phyloP scores from a whole-genome alignment of 2,797 vertebrate genomes.

The Catharus ustulatus region DNA sequence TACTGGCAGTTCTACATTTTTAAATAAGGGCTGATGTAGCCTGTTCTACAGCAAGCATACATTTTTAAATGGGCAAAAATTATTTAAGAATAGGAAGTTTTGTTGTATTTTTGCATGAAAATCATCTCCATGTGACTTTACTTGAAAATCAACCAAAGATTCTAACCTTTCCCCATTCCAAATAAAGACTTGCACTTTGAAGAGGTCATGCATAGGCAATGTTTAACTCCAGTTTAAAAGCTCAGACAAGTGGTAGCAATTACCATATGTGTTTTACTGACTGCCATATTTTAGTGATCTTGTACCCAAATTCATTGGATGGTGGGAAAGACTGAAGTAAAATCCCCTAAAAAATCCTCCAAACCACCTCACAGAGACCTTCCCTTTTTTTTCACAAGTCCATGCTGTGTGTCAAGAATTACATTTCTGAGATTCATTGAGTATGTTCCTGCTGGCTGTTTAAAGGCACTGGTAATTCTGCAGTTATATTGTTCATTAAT shows the following conservation, averaged over 20 bases:
- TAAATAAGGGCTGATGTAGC: neutral
- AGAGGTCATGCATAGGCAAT: neutral
- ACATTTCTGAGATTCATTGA: neutral
- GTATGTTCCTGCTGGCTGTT: neutral
- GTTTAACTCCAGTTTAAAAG: neutral
- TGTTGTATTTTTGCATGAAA: neutral
- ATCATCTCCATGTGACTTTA: neutral
- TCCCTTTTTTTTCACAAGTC: neutral
- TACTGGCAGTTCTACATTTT: neutral
- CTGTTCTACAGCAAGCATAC: neutral
- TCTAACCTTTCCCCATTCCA: neutral
- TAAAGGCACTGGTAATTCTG: neutral
- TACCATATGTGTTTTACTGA: neutral
- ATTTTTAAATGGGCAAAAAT: neutral
- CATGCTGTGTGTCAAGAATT: neutral
- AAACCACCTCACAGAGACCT: no score
- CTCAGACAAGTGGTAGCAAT: neutral
- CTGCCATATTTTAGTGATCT: neutral
- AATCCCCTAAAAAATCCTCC: neutral
- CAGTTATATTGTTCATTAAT: conserved; percentile 11
- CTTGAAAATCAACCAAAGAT: neutral
- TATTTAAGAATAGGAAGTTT: neutral
- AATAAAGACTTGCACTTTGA: neutral
- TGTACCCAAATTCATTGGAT: neutral
- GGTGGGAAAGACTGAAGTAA: neutral